Evolutionary conservation across 2,888 invertebrate species (phyloP).

Genomic region (Zaprionus lineosus): DNA sequence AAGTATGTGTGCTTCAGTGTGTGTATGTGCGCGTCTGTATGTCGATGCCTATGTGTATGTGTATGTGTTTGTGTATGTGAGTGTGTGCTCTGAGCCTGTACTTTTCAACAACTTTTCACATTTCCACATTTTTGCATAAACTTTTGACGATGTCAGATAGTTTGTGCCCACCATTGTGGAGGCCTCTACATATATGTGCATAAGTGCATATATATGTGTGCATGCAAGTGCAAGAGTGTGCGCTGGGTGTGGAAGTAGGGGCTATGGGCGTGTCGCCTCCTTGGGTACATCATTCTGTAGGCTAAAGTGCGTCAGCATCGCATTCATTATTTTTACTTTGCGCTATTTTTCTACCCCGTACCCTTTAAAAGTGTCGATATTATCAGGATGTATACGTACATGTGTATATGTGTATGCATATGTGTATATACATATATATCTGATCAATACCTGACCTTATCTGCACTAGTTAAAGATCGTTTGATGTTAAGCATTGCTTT

Average conservation of each 20-base stretch:
- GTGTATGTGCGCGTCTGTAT: no score
- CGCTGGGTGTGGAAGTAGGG: no score
- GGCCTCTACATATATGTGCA: slow-evolving; percentile 18
- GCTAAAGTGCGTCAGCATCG: slow-evolving; percentile 57
- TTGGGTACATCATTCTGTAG: slow-evolving; percentile 42
- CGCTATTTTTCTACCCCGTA: slow-evolving; percentile 14
- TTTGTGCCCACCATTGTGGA: slow-evolving; percentile 49
- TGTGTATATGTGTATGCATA: slow-evolving; percentile 4
- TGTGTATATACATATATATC: no score
- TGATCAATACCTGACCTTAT: no score
- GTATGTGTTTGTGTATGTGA: slow-evolving; percentile 7
- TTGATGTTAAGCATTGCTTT: no score
- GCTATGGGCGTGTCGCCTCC: slow-evolving; percentile 27
- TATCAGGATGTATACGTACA: no score
- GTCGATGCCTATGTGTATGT: no score
- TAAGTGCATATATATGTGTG: slow-evolving; percentile 1
- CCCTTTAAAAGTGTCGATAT: no score
- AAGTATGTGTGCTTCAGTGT: slow-evolving; percentile 22
- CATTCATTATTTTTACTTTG: slow-evolving; percentile 66
- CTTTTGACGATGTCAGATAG: slow-evolving; percentile 76
- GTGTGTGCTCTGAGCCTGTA: slow-evolving; percentile 31
- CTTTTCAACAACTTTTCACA: slow-evolving; percentile 75
- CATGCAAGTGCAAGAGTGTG: neutral
- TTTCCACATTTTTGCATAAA: slow-evolving; percentile 74
- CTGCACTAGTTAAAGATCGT: no score